Percentiles rank a stretch among this genome's conserved stretches.
Evolutionary conservation across 1,140 invertebrate species (phyloP).

Genomic region (Halesus radiatus): DNA sequence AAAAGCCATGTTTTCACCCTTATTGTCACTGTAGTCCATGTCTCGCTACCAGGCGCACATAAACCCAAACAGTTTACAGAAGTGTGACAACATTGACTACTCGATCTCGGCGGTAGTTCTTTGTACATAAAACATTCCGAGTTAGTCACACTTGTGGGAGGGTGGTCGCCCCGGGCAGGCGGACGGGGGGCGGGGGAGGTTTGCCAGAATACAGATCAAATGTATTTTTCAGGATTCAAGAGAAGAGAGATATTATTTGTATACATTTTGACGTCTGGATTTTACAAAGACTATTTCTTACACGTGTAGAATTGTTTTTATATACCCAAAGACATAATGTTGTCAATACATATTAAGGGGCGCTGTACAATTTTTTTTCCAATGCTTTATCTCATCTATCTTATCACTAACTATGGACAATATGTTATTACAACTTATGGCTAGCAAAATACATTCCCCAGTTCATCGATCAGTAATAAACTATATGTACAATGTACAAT

Average conservation of each 20-base stretch:
- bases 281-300: not conserved
- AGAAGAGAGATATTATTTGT: not conserved
- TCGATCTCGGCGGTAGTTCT: not conserved
- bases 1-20: too few species aligned
- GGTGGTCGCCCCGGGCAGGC: not conserved
- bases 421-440: too few species aligned
- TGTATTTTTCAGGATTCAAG: constrained; percentile 1
- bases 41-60: not conserved
- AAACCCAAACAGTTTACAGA: constrained; percentile 14
- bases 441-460: too few species aligned
- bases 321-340: too few species aligned
- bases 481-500: too few species aligned
- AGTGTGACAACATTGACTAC: constrained; percentile 26
- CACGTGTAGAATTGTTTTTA: too few species aligned
- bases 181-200: not conserved
- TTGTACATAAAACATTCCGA: constrained; percentile 34
- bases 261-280: not conserved
- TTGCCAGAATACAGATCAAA: not conserved
- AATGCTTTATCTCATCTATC: too few species aligned
- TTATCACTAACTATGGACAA: too few species aligned
- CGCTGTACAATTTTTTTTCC: too few species aligned
- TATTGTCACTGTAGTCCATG: too few species aligned
- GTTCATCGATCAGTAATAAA: too few species aligned
- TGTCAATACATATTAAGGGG: too few species aligned
- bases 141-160: constrained; percentile 31